These are phyloP conservation scores for Trachelipus rathkii DNA, from an alignment of 1,140 invertebrate species.

Conservation along the genomic window DNA sequence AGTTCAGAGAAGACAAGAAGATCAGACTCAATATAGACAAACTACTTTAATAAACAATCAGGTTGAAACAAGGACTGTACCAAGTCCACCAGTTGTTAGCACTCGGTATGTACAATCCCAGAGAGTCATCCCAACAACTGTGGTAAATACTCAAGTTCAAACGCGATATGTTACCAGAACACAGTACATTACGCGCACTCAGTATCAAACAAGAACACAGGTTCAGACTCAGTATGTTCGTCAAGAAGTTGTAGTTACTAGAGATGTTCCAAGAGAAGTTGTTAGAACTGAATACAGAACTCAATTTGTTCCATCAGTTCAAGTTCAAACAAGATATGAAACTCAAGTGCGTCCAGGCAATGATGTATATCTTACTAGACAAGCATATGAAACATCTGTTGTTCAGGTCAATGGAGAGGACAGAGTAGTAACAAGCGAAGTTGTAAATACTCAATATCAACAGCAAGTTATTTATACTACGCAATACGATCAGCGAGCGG, in stretches of 20 bases:
- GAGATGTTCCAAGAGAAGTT: neutral
- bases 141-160: neutral
- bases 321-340: neutral
- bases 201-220: neutral
- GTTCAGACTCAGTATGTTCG: neutral
- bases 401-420: neutral
- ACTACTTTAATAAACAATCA: neutral
- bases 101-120: neutral
- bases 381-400: neutral
- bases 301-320: neutral
- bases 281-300: slow-evolving; percentile 9
- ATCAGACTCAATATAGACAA: neutral
- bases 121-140: slow-evolving; percentile 6
- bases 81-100: slow-evolving; percentile 1
- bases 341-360: neutral
- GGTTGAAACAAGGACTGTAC: neutral
- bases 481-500: neutral
- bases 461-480: neutral
- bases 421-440: neutral
- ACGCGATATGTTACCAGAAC: neutral
- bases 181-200: neutral
- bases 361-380: neutral
- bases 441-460: neutral
- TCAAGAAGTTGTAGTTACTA: neutral
- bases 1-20: neutral